Evolutionary conservation across 2,113 vertebrate genomes (phyloP).

Genomic region (Chitala chitala): DNA sequence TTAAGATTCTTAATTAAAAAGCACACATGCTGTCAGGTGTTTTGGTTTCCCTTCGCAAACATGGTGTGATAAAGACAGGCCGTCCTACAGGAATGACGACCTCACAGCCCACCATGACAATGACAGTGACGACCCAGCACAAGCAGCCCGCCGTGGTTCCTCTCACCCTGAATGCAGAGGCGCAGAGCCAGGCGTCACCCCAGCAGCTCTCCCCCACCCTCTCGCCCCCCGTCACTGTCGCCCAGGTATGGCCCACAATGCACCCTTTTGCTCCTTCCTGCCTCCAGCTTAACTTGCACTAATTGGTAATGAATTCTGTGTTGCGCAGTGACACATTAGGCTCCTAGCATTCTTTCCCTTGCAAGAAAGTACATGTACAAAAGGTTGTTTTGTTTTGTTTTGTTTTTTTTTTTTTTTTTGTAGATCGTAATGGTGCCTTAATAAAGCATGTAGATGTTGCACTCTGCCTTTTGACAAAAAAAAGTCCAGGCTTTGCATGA

Average conservation of each 20-base stretch:
- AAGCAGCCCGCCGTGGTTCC: conserved; percentile 65
- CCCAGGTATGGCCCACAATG: conserved; percentile 70
- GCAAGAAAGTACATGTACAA: too few species aligned
- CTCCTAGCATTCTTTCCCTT: too few species aligned
- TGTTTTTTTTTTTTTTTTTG: too few species aligned
- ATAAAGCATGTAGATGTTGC: too few species aligned
- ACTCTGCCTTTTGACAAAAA: too few species aligned
- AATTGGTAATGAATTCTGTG: neutral
- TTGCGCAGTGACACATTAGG: neutral
- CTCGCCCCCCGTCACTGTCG: conserved; percentile 75
- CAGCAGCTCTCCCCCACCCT: conserved; percentile 85
- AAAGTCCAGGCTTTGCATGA: too few species aligned
- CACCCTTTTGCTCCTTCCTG: neutral
- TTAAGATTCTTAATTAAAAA: neutral
- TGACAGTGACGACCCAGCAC: conserved; percentile 66
- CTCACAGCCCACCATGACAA: conserved; percentile 62
- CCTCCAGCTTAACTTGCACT: neutral
- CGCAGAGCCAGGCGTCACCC: conserved; percentile 69
- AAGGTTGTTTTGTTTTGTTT: too few species aligned
- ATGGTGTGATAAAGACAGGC: too few species aligned
- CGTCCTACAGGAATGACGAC: conserved; percentile 65
- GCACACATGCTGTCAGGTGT: neutral
- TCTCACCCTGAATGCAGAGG: conserved; percentile 74
- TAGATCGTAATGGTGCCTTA: too few species aligned
- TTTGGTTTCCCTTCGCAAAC: too few species aligned